Evolutionary conservation across 2,113 vertebrate genomes (phyloP).

Genomic region (Melanostigma gelatinosum): DNA sequence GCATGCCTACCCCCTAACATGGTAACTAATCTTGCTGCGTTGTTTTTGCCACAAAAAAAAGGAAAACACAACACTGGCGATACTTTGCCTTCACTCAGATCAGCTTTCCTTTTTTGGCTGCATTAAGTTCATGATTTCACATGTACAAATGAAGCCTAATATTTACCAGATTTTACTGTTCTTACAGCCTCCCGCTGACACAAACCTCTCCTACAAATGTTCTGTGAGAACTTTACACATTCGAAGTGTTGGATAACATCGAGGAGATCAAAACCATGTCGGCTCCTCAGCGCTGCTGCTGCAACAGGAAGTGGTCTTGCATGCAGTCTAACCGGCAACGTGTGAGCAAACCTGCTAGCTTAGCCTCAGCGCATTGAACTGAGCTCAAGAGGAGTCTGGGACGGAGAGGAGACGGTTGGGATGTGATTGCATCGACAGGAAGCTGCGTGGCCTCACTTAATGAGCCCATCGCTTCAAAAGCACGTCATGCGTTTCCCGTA

Average conservation of each 20-base stretch:
- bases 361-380: neutral
- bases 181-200: neutral
- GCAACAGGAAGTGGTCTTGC: constrained; percentile 64
- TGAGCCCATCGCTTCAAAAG: constrained; percentile 45
- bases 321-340: constrained; percentile 28
- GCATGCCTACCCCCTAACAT: constrained; percentile 36
- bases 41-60: constrained; percentile 28
- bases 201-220: neutral
- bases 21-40: neutral
- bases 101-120: constrained; percentile 26
- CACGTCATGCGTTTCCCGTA: constrained; percentile 26
- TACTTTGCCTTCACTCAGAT: constrained; percentile 13
- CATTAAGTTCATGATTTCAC: constrained; percentile 18
- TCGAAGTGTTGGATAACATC: constrained; percentile 1
- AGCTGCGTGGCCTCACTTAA: constrained; percentile 42
- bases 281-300: neutral
- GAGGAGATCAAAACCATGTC: constrained; percentile 21
- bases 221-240: neutral
- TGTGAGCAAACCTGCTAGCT: constrained; percentile 18
- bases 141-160: neutral
- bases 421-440: constrained; percentile 69
- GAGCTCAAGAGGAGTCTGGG: constrained; percentile 11
- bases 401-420: constrained; percentile 17
- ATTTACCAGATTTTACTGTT: neutral
- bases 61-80: constrained; percentile 1